Evolutionary conservation across 2,888 invertebrate species (phyloP).

Genomic region (Parnassius mnemosyne): DNA sequence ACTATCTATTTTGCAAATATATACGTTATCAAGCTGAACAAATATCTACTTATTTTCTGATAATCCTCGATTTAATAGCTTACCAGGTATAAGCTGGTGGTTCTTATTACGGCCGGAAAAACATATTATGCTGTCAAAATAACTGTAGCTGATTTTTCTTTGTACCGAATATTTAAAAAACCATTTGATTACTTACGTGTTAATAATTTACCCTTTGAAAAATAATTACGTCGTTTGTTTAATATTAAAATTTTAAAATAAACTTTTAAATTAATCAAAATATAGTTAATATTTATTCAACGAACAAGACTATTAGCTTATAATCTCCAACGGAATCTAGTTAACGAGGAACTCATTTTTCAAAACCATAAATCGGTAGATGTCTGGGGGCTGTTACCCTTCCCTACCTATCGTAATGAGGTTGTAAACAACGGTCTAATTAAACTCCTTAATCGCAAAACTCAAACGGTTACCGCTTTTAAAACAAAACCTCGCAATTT

Average conservation of each 20-base stretch:
- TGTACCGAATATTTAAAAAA: too few relatives aligned
- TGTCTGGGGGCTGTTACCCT: slow-evolving; percentile 65
- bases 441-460: slow-evolving; percentile 80
- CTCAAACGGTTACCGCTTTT: slow-evolving; percentile 79
- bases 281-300: slow-evolving; percentile 61
- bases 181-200: too few relatives aligned
- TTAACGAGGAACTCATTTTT: slow-evolving; percentile 70
- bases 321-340: slow-evolving; percentile 59
- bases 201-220: too few relatives aligned
- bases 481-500: slow-evolving; percentile 80
- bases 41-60: too few relatives aligned
- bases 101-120: too few relatives aligned
- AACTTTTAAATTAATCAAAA: slow-evolving; percentile 21
- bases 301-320: slow-evolving; percentile 51
- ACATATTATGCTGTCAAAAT: too few relatives aligned
- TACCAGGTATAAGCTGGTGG: too few relatives aligned
- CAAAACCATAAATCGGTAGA: slow-evolving; percentile 75
- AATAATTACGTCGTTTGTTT: too few relatives aligned
- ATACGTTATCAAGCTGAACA: too few relatives aligned
- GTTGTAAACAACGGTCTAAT: slow-evolving; percentile 81
- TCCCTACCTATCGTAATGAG: slow-evolving; percentile 71
- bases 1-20: too few relatives aligned
- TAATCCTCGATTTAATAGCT: too few relatives aligned
- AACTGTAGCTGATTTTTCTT: too few relatives aligned
- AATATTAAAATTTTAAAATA: neutral